phyloP scores from a whole-genome alignment of 2,888 invertebrate genomes.

The Cenopis cana region DNA sequence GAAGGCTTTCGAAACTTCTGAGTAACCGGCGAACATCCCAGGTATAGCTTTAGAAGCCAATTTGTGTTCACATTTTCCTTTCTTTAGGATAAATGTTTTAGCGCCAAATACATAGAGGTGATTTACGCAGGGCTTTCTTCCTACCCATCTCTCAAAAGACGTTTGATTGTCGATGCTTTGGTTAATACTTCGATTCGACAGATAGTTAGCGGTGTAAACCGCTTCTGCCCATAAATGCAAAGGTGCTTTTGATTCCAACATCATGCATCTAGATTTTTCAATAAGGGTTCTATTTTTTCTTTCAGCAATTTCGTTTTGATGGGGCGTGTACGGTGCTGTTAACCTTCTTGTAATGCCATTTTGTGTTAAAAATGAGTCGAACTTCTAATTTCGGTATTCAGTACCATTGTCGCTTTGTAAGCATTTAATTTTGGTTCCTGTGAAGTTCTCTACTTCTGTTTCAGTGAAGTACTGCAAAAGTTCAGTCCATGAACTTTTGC shows the following conservation, averaged over 20 bases:
- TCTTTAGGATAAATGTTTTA: slow-evolving; percentile 5
- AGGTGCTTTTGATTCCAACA: slow-evolving; percentile 7
- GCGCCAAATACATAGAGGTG: slow-evolving; percentile 3
- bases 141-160: slow-evolving; percentile 4
- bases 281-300: background rate
- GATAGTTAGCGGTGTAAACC: background rate
- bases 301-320: no score
- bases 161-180: background rate
- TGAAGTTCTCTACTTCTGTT: no score
- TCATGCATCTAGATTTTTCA: slow-evolving; percentile 14
- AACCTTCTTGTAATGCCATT: no score
- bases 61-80: background rate
- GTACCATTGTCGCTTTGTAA: no score
- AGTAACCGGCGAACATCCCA: background rate
- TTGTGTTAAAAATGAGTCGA: no score
- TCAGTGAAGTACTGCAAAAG: no score
- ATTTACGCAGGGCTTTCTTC: background rate
- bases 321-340: no score
- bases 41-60: background rate
- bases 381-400: no score
- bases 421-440: no score
- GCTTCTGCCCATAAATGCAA: slow-evolving; percentile 11
- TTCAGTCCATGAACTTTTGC: no score
- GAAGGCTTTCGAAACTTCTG: background rate
- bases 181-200: background rate